phyloP scores from a whole-genome alignment of 2,888 invertebrate species.

The Piscicola geometra region DNA sequence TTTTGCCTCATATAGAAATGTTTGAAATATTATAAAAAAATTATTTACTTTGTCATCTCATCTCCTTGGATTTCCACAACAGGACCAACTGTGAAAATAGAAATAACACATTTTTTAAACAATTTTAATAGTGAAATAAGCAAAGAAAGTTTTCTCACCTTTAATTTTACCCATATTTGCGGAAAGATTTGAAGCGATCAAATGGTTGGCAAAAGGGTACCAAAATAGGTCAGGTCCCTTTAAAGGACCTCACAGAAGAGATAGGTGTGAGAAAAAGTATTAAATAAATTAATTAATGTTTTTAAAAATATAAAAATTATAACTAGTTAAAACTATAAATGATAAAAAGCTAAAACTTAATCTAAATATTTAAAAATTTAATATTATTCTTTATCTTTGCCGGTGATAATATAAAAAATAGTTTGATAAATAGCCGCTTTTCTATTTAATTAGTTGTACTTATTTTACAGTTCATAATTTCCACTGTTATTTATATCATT shows the following conservation, averaged over 20 bases:
- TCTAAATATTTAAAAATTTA: too few relatives aligned
- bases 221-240: background rate
- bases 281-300: too few relatives aligned
- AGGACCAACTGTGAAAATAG: slow-evolving; percentile 52
- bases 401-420: too few relatives aligned
- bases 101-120: background rate
- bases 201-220: background rate
- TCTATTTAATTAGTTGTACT: too few relatives aligned
- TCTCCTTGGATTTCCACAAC: slow-evolving; percentile 60
- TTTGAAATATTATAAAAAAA: background rate
- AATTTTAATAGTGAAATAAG: background rate
- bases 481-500: too few relatives aligned
- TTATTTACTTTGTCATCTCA: slow-evolving; percentile 58
- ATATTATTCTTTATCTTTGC: background rate
- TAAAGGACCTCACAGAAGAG: background rate
- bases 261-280: too few relatives aligned
- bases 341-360: too few relatives aligned
- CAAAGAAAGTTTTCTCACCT: slow-evolving; percentile 34
- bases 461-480: too few relatives aligned
- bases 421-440: too few relatives aligned
- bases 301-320: too few relatives aligned
- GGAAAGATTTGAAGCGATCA: background rate
- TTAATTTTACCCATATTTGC: slow-evolving; percentile 43
- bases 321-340: too few relatives aligned
- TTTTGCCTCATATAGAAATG: too few relatives aligned